Conservation (phyloP, 2,797 vertebrate species). For the Esox lucius region DNA sequence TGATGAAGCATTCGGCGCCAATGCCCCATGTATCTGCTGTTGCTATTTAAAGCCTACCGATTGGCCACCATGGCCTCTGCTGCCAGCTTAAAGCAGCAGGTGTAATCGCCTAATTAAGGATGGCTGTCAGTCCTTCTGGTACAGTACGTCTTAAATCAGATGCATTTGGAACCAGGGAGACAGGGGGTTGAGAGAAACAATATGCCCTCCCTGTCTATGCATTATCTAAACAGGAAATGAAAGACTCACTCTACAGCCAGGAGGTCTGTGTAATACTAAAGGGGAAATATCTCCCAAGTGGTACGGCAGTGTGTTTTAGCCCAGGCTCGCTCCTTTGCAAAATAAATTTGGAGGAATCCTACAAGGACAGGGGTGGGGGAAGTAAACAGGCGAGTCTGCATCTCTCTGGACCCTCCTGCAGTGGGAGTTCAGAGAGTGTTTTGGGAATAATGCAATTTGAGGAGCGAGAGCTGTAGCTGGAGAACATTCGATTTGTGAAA, state of each 20-base stretch:
- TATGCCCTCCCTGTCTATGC: background rate
- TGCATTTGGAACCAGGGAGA: conserved; percentile 28
- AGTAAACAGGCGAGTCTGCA: conserved; percentile 39
- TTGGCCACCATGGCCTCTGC: conserved; percentile 34
- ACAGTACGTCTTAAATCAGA: conserved; percentile 44
- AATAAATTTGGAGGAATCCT: background rate
- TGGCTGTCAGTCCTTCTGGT: background rate
- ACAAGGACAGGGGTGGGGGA: conserved; percentile 3
- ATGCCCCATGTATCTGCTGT: conserved; percentile 41
- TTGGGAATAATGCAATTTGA: conserved; percentile 19
- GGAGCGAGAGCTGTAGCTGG: conserved; percentile 6
- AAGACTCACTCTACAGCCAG: background rate
- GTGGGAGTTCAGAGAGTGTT: background rate
- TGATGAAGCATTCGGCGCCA: conserved; percentile 64
- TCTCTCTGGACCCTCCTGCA: background rate
- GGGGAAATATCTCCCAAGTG: conserved; percentile 15
- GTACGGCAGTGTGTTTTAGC: no score
- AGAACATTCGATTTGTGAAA: conserved; percentile 34
- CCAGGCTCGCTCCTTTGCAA: no score
- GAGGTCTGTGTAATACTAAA: conserved; percentile 2
- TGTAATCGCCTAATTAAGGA: conserved; percentile 54
- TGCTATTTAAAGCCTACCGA: conserved; percentile 45
- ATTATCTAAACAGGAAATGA: conserved; percentile 4
- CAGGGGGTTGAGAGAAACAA: background rate
- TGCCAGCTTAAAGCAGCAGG: conserved; percentile 39